A percentile compares a stretch with the other conserved stretches of the same genome.
phyloP scores from a whole-genome alignment of 2,797 vertebrate genomes.

The Acridotheres tristis region DNA sequence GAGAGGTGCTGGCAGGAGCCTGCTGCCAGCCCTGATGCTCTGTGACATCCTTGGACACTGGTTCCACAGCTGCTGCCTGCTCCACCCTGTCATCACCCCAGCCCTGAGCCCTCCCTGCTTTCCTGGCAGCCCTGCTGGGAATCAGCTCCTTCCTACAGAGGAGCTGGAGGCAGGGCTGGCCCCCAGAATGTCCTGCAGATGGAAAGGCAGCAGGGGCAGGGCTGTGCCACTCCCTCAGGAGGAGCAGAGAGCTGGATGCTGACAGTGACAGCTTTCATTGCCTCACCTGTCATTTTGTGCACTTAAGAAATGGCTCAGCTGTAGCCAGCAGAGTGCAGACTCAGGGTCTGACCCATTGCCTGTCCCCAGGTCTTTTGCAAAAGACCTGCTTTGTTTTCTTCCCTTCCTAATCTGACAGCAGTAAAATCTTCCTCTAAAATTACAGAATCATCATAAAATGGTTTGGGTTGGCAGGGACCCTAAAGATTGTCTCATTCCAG shows the following conservation, averaged over 20 bases:
- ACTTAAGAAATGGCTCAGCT: neutral
- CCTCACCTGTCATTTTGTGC: neutral
- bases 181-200: neutral
- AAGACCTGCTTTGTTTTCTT: neutral
- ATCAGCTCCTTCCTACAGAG: neutral
- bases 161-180: neutral
- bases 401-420: neutral
- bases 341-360: accelerated
- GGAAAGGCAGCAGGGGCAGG: neutral
- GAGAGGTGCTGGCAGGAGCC: slow-evolving; percentile 22
- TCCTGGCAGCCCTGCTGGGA: neutral
- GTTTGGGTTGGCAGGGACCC: neutral
- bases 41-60: neutral
- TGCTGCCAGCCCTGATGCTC: slow-evolving; percentile 37
- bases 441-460: neutral
- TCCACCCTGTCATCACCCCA: neutral
- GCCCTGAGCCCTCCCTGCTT: neutral
- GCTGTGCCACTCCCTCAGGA: neutral
- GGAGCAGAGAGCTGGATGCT: neutral
- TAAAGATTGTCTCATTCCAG: neutral
- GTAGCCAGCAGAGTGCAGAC: neutral
- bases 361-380: neutral
- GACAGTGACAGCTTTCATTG: neutral
- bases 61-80: slow-evolving; percentile 32
- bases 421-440: neutral